Evolutionary conservation across 2,797 vertebrate genomes (phyloP), one percentile per base, ranked within the genome.

Genomic region (Syngnathus acus): DNA sequence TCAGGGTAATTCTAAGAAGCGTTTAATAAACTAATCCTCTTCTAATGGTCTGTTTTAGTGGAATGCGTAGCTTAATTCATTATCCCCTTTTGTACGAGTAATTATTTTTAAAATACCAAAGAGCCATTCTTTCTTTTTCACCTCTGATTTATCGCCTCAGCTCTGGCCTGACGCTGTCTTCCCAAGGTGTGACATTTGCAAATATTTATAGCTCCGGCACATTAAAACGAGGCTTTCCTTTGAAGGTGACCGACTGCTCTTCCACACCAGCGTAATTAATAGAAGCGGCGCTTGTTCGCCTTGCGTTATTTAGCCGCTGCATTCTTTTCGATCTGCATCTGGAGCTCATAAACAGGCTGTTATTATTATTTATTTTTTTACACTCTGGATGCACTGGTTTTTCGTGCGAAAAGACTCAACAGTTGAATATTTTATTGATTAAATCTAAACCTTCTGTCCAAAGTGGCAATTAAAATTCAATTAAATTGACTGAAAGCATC

Each of bases 81-180:
- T 98, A 97, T 92, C 93, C 92, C 91, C 93, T 95, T 97, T 98
- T 94, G 94, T 95, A 92, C 96, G 94, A 94, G 95, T 98, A 99
- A 99, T 99, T 98, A 99, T 97, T 97, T 97, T 94, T 98, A 99
- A 99, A 98, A 98, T 97, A 98, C 95, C 95, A 96, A 93, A 98
- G 94, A 95, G 93, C 94, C 90, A 94, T 95, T 93, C 95, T 95
- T 95, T 93, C 91, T 93, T 92, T 90, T 92, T 90, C 82, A 92
- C 91, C 93, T 92, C 92, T 97, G 95, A 99, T 98, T 97, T 98
- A 99, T 90, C 83, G 78, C 87, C 71, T 75, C 76, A 78, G 88
- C 87, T 92, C 89, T 64, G 92, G 93, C 93, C 94, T 93, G 94
- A 94, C 93, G 95, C 94, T 87, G 92, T 95, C 95, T 96, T 95